Evolutionary conservation across 2,797 vertebrate genomes (phyloP).

Genomic region (Chiroxiphia lanceolata): DNA sequence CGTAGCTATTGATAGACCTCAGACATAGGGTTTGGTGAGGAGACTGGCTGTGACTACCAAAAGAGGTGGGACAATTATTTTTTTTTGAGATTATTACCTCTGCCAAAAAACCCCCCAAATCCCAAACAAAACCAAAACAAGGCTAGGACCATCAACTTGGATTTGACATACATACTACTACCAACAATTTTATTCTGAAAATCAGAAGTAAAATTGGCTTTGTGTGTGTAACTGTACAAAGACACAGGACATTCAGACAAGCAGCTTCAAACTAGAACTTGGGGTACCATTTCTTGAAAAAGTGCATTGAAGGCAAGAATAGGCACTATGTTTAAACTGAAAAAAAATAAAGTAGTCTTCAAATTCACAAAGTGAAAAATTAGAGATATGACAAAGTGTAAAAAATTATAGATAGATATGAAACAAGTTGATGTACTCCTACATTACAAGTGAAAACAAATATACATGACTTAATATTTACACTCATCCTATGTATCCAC

Average conservation of each 20-base stretch:
- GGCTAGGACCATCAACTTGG: background rate
- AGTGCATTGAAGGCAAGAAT: background rate
- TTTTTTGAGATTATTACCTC: background rate
- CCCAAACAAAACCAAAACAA: background rate
- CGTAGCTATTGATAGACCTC: background rate
- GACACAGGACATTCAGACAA: rapidly evolving
- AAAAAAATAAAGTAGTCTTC: background rate
- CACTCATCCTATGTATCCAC: background rate
- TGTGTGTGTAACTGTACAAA: background rate
- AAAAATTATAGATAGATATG: background rate
- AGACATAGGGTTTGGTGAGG: background rate
- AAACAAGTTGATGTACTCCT: background rate
- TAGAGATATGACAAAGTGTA: background rate
- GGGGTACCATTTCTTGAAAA: background rate
- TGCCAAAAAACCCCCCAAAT: background rate
- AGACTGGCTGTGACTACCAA: background rate
- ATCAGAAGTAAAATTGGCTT: background rate
- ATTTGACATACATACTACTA: background rate
- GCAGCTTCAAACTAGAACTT: background rate
- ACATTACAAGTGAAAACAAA: background rate
- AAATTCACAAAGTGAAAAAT: background rate
- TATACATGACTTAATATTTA: background rate
- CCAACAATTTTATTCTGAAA: background rate
- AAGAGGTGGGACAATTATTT: background rate
- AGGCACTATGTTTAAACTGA: background rate